Percentiles rank a stretch among this genome's conserved stretches.
Evolutionary conservation across 2,797 vertebrate genomes (phyloP).

Genomic region (Masticophis lateralis): DNA sequence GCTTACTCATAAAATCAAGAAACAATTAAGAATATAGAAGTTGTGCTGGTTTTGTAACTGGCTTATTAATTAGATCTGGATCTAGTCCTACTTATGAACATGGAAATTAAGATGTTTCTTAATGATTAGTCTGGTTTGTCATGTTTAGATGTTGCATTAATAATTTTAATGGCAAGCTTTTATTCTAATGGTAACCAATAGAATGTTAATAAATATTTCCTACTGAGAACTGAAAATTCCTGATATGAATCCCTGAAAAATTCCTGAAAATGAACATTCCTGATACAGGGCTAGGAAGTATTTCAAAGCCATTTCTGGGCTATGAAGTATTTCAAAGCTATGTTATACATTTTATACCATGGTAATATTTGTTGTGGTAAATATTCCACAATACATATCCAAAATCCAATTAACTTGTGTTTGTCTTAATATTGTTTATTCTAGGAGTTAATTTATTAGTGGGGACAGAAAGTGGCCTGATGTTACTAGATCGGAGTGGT

Average conservation of each 20-base stretch:
- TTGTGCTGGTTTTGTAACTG: neutral
- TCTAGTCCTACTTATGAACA: neutral
- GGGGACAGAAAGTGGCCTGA: conserved; percentile 95
- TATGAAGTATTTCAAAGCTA: neutral
- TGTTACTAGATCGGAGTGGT: conserved; percentile 96
- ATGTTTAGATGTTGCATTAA: neutral
- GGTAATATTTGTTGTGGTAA: neutral
- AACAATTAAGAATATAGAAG: neutral
- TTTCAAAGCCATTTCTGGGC: neutral
- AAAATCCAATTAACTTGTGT: conserved; percentile 11
- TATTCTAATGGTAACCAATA: neutral
- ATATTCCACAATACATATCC: neutral
- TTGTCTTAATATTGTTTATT: conserved; percentile 44
- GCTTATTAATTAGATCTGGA: neutral
- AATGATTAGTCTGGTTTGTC: neutral
- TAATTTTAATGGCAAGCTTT: neutral
- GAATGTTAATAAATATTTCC: neutral
- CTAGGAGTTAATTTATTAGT: conserved; percentile 93
- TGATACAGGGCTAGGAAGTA: neutral
- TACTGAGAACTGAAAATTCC: neutral
- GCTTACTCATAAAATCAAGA: neutral
- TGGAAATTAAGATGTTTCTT: neutral
- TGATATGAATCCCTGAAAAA: too few relatives aligned
- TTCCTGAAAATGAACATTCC: neutral
- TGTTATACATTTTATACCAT: neutral